phyloP scores from a whole-genome alignment of 2,888 invertebrate genomes.

The Meghimatium bilineatum region DNA sequence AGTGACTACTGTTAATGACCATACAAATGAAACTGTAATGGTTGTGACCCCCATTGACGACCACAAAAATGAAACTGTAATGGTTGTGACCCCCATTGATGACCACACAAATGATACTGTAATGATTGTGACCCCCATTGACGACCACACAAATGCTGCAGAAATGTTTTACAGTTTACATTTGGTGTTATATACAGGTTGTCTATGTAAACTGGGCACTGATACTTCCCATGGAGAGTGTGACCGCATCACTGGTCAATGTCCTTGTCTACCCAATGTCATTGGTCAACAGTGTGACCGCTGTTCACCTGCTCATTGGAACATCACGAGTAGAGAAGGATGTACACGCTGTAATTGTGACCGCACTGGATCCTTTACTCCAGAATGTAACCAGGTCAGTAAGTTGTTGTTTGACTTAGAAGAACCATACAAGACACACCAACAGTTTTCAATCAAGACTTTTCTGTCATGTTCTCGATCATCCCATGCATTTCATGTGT shows the following conservation, averaged over 20 bases:
- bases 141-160: no score
- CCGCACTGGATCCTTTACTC: conserved; percentile 86
- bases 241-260: conserved; percentile 90
- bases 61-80: no score
- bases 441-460: no score
- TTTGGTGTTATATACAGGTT: conserved; percentile 81
- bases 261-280: conserved; percentile 95
- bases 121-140: no score
- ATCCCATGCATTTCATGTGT: no score
- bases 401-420: neutral
- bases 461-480: no score
- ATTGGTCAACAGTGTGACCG: conserved; percentile 91
- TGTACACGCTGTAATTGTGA: conserved; percentile 97
- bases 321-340: conserved; percentile 94
- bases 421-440: no score
- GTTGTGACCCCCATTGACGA: no score
- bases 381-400: conserved; percentile 88
- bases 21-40: no score
- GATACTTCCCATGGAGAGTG: conserved; percentile 83
- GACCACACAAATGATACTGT: no score
- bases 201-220: conserved; percentile 88
- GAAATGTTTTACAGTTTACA: neutral
- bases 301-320: conserved; percentile 95
- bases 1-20: no score
- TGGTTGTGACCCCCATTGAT: no score